phyloP scores from a whole-genome alignment of 1,140 invertebrate species.

The Lethrus apterus region DNA sequence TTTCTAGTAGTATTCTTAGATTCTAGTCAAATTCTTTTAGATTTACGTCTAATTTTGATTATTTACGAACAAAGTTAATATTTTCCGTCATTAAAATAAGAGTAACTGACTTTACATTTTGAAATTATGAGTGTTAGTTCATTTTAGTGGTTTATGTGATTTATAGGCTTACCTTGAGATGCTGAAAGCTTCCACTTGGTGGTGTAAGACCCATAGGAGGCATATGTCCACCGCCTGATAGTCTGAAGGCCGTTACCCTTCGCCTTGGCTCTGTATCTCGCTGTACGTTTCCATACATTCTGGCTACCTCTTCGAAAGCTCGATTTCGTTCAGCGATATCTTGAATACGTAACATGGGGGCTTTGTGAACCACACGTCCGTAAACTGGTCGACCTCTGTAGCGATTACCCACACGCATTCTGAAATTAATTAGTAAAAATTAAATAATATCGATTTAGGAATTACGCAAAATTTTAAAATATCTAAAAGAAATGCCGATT shows the following conservation, averaged over 20 bases:
- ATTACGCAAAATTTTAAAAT: too few relatives aligned
- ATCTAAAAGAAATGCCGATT: too few relatives aligned
- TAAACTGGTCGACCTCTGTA: slow-evolving; percentile 47
- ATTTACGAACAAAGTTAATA: too few relatives aligned
- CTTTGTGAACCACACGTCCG: slow-evolving; percentile 54
- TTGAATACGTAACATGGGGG: slow-evolving; percentile 41
- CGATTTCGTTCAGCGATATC: slow-evolving; percentile 37
- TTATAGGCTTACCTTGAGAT: slow-evolving; percentile 39
- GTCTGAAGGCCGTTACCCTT: slow-evolving; percentile 29
- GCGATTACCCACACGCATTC: slow-evolving; percentile 26
- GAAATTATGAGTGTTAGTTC: too few relatives aligned
- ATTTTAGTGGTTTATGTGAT: too few relatives aligned
- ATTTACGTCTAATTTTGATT: too few relatives aligned
- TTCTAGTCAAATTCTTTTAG: too few relatives aligned
- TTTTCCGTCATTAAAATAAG: too few relatives aligned
- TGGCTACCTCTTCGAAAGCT: slow-evolving; percentile 44
- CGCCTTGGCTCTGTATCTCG: slow-evolving; percentile 35
- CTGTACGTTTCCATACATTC: slow-evolving; percentile 43
- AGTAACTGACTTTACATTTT: too few relatives aligned
- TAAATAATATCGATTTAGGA: not conserved
- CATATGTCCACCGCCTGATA: slow-evolving; percentile 28
- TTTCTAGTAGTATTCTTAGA: too few relatives aligned
- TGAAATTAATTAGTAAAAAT: slow-evolving; percentile 17
- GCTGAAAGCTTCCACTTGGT: slow-evolving; percentile 58
- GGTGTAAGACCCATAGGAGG: slow-evolving; percentile 36